Percentiles rank a stretch among this genome's conserved stretches.
These are phyloP conservation scores for Hycleus phaleratus DNA, from an alignment of 1,140 invertebrate genomes.

Conservation along the genomic window DNA sequence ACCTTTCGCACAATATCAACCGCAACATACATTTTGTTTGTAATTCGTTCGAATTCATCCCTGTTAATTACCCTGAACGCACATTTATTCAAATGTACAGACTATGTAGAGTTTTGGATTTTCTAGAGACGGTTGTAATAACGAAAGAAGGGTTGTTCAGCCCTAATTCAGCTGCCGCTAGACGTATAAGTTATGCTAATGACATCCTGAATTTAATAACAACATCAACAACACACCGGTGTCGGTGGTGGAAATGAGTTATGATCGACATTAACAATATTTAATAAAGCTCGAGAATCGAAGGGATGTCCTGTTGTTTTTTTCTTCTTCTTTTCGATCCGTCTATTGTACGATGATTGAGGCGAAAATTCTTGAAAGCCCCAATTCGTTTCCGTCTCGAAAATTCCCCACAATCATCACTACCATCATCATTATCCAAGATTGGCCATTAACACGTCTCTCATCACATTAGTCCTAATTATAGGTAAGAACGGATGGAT, in stretches of 20 bases:
- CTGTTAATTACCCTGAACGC: constrained; percentile 11
- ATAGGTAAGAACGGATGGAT: constrained; percentile 1
- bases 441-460: constrained; percentile 14
- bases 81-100: not conserved
- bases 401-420: no score
- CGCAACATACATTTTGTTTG: not conserved
- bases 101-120: no score
- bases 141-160: not conserved
- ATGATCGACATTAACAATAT: constrained; percentile 4
- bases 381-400: no score
- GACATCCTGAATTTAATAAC: constrained; percentile 8
- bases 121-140: no score
- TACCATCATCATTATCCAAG: not conserved
- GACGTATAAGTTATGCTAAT: constrained; percentile 14
- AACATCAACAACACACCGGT: not conserved
- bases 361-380: no score
- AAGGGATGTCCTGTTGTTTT: no score
- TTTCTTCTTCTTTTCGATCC: no score
- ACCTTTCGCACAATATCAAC: no score
- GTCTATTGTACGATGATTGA: no score
- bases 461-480: constrained; percentile 20
- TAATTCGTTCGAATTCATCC: constrained; percentile 3
- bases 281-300: no score
- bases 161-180: constrained; percentile 1
- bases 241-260: constrained; percentile 5